Evolutionary conservation across 2,797 vertebrate genomes (phyloP).

Genomic region (Propithecus perrieri): DNA sequence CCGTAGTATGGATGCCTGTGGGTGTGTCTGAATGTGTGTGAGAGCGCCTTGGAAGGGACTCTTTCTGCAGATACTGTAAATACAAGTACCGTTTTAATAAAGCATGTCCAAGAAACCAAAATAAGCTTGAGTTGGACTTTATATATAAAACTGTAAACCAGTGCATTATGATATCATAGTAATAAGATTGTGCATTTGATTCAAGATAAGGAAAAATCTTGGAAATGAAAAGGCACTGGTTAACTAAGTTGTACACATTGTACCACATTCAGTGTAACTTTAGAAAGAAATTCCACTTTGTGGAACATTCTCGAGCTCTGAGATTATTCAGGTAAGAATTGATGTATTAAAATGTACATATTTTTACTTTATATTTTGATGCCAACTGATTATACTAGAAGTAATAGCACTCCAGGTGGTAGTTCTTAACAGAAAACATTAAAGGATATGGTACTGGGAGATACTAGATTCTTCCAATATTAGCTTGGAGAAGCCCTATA

Average conservation of each 20-base stretch:
- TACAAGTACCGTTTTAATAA: slow-evolving; percentile 97
- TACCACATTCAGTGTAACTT: slow-evolving; percentile 44
- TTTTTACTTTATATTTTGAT: slow-evolving; percentile 36
- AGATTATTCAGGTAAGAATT: slow-evolving; percentile 79
- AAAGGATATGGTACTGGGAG: background rate
- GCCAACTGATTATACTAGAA: background rate
- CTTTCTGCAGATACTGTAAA: slow-evolving; percentile 95
- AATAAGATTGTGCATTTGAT: slow-evolving; percentile 49
- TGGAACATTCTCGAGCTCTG: slow-evolving; percentile 57
- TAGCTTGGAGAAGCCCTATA: background rate
- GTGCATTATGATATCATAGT: slow-evolving; percentile 62
- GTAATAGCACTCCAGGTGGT: slow-evolving; percentile 25
- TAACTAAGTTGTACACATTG: slow-evolving; percentile 53
- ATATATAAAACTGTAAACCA: slow-evolving; percentile 87
- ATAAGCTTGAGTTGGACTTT: slow-evolving; percentile 89
- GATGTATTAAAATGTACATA: slow-evolving; percentile 52
- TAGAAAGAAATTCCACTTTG: slow-evolving; percentile 53
- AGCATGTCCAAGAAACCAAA: slow-evolving; percentile 97
- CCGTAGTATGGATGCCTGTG: slow-evolving; percentile 74
- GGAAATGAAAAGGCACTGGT: background rate
- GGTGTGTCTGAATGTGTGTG: slow-evolving; percentile 86
- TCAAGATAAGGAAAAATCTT: slow-evolving; percentile 42
- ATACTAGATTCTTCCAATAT: slow-evolving; percentile 20
- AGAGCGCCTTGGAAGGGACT: slow-evolving; percentile 84
- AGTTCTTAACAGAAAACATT: background rate